phyloP scores from a whole-genome alignment of 2,113 vertebrate genomes.

The Notiomystis cincta region DNA sequence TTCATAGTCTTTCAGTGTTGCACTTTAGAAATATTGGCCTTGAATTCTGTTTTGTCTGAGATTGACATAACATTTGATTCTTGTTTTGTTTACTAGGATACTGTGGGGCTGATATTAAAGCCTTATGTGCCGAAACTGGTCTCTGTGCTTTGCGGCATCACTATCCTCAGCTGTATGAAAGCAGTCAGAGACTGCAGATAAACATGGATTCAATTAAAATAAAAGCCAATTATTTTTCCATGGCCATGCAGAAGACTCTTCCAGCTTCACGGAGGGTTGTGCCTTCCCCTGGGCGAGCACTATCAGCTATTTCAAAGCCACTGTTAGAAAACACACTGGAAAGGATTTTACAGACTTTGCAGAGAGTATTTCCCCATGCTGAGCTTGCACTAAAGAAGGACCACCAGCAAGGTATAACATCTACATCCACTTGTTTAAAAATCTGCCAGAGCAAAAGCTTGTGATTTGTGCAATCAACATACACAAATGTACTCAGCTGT shows the following conservation, averaged over 20 bases:
- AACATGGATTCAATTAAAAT: slow-evolving; percentile 84
- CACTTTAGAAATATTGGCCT: background rate
- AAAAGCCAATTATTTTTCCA: slow-evolving; percentile 81
- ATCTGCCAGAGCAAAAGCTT: background rate
- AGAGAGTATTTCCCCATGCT: slow-evolving; percentile 85
- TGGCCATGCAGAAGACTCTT: slow-evolving; percentile 85
- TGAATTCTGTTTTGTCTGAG: background rate
- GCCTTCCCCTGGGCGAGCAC: slow-evolving; percentile 79
- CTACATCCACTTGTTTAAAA: background rate
- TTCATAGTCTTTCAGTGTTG: background rate
- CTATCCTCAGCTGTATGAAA: slow-evolving; percentile 91
- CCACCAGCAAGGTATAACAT: slow-evolving; percentile 63
- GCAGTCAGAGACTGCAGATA: slow-evolving; percentile 84
- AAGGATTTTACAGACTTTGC: slow-evolving; percentile 75
- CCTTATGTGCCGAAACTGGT: slow-evolving; percentile 87
- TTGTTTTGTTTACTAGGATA: slow-evolving; percentile 77
- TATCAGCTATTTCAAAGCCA: slow-evolving; percentile 78
- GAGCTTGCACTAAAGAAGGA: slow-evolving; percentile 72
- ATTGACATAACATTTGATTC: background rate
- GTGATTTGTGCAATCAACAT: background rate
- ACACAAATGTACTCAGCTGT: background rate
- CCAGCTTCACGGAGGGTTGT: slow-evolving; percentile 85
- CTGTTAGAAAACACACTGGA: slow-evolving; percentile 76
- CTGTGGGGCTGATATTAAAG: slow-evolving; percentile 94
- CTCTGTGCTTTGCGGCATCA: slow-evolving; percentile 86